Evolutionary conservation across 1,140 invertebrate genomes (phyloP).

Genomic region (Heliconius congener): DNA sequence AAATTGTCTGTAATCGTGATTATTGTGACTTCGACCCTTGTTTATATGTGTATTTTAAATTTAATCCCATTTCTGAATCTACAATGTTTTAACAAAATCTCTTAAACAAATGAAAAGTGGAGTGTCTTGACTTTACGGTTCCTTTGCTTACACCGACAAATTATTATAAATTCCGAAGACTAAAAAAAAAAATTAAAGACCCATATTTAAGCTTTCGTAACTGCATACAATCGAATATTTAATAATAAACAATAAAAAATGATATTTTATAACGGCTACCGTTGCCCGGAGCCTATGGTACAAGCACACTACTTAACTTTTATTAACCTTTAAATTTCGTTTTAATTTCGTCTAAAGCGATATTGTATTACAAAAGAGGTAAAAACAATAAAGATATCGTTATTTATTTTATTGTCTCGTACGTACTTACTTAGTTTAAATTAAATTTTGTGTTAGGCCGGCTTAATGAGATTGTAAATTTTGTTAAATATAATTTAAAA

Average conservation of each 20-base stretch:
- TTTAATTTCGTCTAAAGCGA: slow-evolving; percentile 35
- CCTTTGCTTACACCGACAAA: too few relatives aligned
- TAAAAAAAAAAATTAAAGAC: not conserved
- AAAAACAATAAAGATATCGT: slow-evolving; percentile 16
- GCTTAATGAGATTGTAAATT: slow-evolving; percentile 12
- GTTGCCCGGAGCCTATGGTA: slow-evolving; percentile 33
- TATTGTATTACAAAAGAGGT: slow-evolving; percentile 24
- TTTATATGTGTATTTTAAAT: too few relatives aligned
- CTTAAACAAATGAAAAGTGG: too few relatives aligned
- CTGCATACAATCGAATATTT: not conserved
- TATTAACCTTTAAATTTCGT: slow-evolving; percentile 40
- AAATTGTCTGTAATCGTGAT: too few relatives aligned
- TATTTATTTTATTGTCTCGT: slow-evolving; percentile 1
- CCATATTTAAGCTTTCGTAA: not conserved
- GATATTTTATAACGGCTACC: slow-evolving; percentile 38
- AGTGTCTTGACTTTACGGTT: too few relatives aligned
- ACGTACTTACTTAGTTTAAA: not conserved
- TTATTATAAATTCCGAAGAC: not conserved
- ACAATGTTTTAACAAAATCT: too few relatives aligned
- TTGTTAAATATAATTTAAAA: not conserved
- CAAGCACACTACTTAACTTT: slow-evolving; percentile 27
- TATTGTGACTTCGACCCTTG: too few relatives aligned
- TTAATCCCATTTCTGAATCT: too few relatives aligned
- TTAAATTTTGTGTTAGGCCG: not conserved
- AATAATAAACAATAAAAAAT: slow-evolving; percentile 18